phyloP scores from a whole-genome alignment of 2,113 vertebrate genomes.

The Phyllostomus discolor region DNA sequence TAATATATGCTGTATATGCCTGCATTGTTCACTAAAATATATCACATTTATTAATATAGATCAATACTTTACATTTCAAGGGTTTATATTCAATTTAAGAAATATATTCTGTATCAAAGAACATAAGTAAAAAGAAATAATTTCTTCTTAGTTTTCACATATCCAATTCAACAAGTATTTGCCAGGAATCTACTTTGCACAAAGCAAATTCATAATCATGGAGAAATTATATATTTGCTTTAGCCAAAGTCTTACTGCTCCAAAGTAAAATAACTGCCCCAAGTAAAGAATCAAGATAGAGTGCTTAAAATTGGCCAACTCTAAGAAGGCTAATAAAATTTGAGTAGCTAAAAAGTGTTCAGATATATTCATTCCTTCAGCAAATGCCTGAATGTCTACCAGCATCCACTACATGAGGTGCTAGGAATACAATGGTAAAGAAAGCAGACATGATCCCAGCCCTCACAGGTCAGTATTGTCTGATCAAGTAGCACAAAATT shows the following conservation, averaged over 20 bases:
- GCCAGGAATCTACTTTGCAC: background rate
- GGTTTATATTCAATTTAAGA: background rate
- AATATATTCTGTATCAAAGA: background rate
- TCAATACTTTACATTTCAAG: background rate
- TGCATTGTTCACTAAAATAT: background rate
- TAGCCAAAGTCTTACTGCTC: background rate
- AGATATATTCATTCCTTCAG: background rate
- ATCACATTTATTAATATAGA: background rate
- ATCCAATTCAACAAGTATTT: slow-evolving; percentile 19
- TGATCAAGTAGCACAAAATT: background rate
- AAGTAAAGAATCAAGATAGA: background rate
- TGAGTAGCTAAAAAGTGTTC: background rate
- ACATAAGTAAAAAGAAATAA: background rate
- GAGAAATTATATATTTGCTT: background rate
- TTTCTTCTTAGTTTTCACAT: background rate
- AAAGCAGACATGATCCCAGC: background rate
- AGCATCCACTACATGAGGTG: background rate
- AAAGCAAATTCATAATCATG: background rate
- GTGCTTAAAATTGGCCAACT: background rate
- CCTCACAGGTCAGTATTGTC: background rate
- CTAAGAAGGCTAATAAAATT: slow-evolving; percentile 1
- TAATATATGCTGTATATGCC: background rate
- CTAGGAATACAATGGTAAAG: background rate
- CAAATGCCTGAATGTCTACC: slow-evolving; percentile 5
- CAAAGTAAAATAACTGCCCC: background rate